Evolutionary conservation across 2,797 vertebrate species (phyloP), one percentile per base, ranked within the genome.

Genomic region (Macropodus opercularis): DNA sequence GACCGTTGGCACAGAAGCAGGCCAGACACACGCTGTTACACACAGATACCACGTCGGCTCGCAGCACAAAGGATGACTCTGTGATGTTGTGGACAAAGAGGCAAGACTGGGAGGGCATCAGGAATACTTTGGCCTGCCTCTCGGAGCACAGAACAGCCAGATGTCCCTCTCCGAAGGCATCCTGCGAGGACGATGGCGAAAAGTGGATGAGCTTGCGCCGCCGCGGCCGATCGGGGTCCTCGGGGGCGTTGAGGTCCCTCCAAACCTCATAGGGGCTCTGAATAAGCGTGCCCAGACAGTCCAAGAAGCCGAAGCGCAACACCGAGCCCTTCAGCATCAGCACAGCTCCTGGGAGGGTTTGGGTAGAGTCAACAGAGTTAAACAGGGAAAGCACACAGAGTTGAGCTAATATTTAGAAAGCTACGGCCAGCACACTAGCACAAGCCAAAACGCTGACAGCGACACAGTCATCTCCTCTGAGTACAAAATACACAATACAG

Each of bases 31-130:
- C 92, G 48, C 93, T 96, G 92, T 94, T 95, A 76, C 89, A 94
- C 88, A 96, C 90, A 57, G 94, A 92, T 71, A 99, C 95, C 75
- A 98, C 90, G 26, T 98, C 93, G 14, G 96, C 97, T 64, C 92
- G 91, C 80, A 98, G 92, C 22, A 99, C 94, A 74, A 99, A 98
- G 52, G 98, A 98, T 0, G 98, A 96, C 87, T 99, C 97, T 0
- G 98, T 99, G 92, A 99, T 97, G 93, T 96, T 99, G 91, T 98
- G 96, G 67, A 95, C 94, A 42, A 95, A 97, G 74, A 98, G 94
- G 91, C 96, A 97, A 32, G 93, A 94, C 93, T 98, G 96, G 14
- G 96, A 95, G 72, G 97, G 96, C 95, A 99, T 95, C 82, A 96
- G 84, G 89, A 98, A 95, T 31, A 99, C 95, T 93, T 98, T 98